Base-by-base conservation (phyloP, 1,140 invertebrate genomes). In the Rhyacophila brunnea region DNA sequence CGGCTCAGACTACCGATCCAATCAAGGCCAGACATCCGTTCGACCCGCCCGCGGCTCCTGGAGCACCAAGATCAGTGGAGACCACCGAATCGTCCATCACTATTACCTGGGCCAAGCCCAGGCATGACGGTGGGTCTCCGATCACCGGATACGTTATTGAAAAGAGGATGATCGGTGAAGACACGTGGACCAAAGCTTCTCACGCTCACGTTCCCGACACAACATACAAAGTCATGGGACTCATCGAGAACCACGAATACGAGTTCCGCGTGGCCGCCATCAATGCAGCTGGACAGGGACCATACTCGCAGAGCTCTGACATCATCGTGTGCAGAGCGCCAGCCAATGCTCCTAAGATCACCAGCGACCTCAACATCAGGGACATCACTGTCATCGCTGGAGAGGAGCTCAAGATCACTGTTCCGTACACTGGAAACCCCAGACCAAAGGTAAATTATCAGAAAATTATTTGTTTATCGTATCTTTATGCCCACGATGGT, bases 231-330 rank as follows among this genome's bases (percentile, higher is more conserved):
- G 91, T 96, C 10, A 89, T 86, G 43, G 92, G 91, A 60, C 78
- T 99, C 11, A 91, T 93, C 57, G 93, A 97, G 72, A 95, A 97
- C 71, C 91, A 94, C 51, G 92, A 96, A 70, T 99, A 99, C 69
- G 96, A 99, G 72, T 99, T 99, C 83, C 83, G 96, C 53, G 96
- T 98, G 0, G 89, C 93, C 5, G 96, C 95, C 18, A 79, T 95
- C n/a, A 99, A 98, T 75, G 92, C 93, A 34, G 96, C 95, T 20
- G 96, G 95, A 0, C 91, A 94, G 73, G 95, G 96, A 34, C 87
- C 90, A 9, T 98, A 85, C 81, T 95, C 93, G 67, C 87, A 91
- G 54, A 88, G 88, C 57, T 96, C 94, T 7, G 95, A 96, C 67
- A 83, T 90, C 1, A 96, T 99, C 70, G 85, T 89, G 58, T 95